Conservation (phyloP, 2,797 vertebrate genomes). For the Hephaestus fuliginosus region DNA sequence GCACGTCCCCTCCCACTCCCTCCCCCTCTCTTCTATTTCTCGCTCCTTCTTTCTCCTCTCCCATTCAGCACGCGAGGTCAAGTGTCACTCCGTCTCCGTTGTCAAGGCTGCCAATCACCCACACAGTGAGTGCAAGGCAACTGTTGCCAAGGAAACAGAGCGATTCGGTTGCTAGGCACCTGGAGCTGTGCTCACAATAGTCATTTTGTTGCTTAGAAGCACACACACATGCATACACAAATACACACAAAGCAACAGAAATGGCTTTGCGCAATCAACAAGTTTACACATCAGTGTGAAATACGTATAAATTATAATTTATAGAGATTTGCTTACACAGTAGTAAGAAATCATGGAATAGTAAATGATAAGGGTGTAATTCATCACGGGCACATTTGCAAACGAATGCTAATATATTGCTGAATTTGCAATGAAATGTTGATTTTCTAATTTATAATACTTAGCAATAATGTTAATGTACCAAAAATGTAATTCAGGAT, state of each 20-base stretch:
- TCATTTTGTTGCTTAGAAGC: slow-evolving; percentile 86
- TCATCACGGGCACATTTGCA: slow-evolving; percentile 67
- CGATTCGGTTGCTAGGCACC: slow-evolving; percentile 88
- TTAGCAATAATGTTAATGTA: slow-evolving; percentile 79
- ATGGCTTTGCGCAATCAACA: slow-evolving; percentile 76
- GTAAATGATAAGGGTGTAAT: slow-evolving; percentile 64
- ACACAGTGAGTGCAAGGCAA: slow-evolving; percentile 86
- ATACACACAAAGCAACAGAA: slow-evolving; percentile 64
- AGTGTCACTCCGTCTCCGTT: slow-evolving; percentile 85
- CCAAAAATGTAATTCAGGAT: slow-evolving; percentile 68
- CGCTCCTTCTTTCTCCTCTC: slow-evolving; percentile 70
- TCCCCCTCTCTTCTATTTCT: slow-evolving; percentile 70
- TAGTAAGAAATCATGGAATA: slow-evolving; percentile 63
- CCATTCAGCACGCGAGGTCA: slow-evolving; percentile 86
- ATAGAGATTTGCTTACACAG: slow-evolving; percentile 65
- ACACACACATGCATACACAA: slow-evolving; percentile 56
- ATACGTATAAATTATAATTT: slow-evolving; percentile 64
- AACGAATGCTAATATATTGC: slow-evolving; percentile 73
- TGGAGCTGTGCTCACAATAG: slow-evolving; percentile 86
- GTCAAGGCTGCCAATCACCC: slow-evolving; percentile 88
- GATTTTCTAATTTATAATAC: slow-evolving; percentile 76
- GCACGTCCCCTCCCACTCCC: slow-evolving; percentile 62
- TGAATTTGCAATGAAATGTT: slow-evolving; percentile 74
- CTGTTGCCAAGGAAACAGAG: slow-evolving; percentile 89
- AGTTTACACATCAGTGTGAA: slow-evolving; percentile 66